These are phyloP conservation scores for Speoplatyrhinus poulsoni DNA, from an alignment of 2,113 vertebrate genomes.

Conservation along the genomic window DNA sequence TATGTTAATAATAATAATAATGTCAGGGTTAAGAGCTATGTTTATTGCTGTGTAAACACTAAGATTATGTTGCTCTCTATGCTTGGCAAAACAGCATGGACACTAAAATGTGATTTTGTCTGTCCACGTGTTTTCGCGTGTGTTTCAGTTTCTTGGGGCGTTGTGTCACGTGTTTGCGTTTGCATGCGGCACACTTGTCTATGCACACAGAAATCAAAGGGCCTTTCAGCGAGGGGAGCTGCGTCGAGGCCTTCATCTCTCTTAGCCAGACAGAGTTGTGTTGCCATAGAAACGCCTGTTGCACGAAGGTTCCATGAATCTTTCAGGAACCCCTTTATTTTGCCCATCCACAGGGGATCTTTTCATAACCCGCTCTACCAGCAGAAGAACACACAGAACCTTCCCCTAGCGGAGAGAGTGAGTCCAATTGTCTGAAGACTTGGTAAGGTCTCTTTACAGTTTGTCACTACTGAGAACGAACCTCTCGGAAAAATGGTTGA, in stretches of 20 bases:
- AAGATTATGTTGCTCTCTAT: conserved; percentile 2
- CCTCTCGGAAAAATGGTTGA: background rate
- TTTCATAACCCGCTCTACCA: conserved; percentile 42
- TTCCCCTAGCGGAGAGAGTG: conserved; percentile 3
- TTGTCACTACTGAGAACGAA: conserved; percentile 1
- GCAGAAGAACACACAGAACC: conserved; percentile 48
- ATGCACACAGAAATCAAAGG: conserved; percentile 61
- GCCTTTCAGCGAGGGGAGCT: conserved; percentile 60
- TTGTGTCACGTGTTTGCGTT: background rate
- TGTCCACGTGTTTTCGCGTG: conserved; percentile 3
- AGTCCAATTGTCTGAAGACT: conserved; percentile 11
- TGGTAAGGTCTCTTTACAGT: conserved; percentile 7
- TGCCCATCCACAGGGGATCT: conserved; percentile 55
- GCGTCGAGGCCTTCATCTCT: conserved; percentile 65
- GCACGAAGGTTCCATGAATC: conserved; percentile 70
- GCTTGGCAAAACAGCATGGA: too few species aligned
- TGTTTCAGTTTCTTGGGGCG: background rate
- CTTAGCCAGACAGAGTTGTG: conserved; percentile 63
- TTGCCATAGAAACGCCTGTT: conserved; percentile 76
- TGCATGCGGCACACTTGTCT: background rate
- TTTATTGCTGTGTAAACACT: conserved; percentile 34
- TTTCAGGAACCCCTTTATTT: conserved; percentile 59
- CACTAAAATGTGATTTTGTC: too few species aligned
- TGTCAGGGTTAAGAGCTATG: conserved; percentile 21
- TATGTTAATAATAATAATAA: too few species aligned